phyloP scores from a whole-genome alignment of 2,113 vertebrate genomes.

The Amblyornis subalaris region DNA sequence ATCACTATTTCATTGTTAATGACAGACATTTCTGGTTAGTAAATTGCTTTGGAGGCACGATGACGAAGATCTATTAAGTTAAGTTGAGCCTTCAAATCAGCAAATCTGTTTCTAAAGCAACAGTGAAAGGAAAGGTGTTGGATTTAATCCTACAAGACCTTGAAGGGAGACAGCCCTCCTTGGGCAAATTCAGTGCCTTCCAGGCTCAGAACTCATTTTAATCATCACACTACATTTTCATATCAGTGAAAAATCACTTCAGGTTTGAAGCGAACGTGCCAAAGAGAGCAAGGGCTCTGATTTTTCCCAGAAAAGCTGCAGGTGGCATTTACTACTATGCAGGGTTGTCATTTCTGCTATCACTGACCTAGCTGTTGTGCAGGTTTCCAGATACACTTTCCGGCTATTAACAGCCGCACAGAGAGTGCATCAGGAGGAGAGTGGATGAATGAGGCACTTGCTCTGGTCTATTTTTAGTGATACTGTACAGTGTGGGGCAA shows the following conservation, averaged over 20 bases:
- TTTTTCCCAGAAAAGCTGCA: not conserved
- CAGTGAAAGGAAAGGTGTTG: not conserved
- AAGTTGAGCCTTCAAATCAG: not conserved
- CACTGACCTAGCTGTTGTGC: not conserved
- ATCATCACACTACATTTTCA: not conserved
- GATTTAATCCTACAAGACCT: not conserved
- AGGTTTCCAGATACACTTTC: not conserved
- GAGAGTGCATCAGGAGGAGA: not conserved
- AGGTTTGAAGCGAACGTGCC: not conserved
- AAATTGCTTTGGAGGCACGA: not conserved
- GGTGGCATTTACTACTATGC: not conserved
- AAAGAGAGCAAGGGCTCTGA: not conserved
- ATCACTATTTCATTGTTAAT: not conserved
- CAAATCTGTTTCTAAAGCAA: not conserved
- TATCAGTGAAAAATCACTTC: not conserved
- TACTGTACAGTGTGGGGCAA: not conserved
- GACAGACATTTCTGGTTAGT: not conserved
- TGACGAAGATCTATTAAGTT: not conserved
- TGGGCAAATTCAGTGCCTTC: not conserved
- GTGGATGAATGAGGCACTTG: conserved; percentile 15
- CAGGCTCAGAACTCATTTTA: not conserved
- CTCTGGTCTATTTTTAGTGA: conserved; percentile 52
- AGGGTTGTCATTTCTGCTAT: not conserved
- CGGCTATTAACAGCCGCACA: not conserved
- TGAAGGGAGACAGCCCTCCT: not conserved